phyloP scores from a whole-genome alignment of 2,888 invertebrate species.

The Drosophila maculinotata region DNA sequence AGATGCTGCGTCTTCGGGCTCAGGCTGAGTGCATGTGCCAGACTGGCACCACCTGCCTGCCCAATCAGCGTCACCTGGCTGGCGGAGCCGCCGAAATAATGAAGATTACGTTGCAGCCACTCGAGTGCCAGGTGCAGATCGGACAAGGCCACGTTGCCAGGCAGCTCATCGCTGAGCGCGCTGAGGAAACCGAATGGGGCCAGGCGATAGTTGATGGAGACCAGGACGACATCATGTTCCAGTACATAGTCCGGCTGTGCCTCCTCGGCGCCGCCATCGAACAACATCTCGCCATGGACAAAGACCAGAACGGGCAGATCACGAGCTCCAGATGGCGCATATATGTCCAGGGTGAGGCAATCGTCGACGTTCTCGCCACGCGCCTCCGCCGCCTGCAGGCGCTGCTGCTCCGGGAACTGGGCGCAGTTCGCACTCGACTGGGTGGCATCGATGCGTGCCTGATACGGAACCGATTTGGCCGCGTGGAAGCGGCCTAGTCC shows the following conservation, averaged over 20 bases:
- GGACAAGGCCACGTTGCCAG: conserved; percentile 87
- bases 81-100: conserved; percentile 86
- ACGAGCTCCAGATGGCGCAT: conserved; percentile 72
- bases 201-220: conserved; percentile 86
- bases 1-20: conserved; percentile 84
- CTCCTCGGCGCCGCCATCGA: conserved; percentile 83
- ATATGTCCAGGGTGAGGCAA: conserved; percentile 81
- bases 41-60: conserved; percentile 86
- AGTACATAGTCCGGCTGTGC: conserved; percentile 85
- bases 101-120: conserved; percentile 86
- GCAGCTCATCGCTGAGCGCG: conserved; percentile 85
- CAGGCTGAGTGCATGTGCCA: conserved; percentile 85
- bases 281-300: conserved; percentile 85
- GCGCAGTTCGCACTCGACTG: conserved; percentile 74
- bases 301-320: conserved; percentile 85
- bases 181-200: conserved; percentile 86
- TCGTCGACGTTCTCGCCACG: conserved; percentile 80
- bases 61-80: conserved; percentile 86
- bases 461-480: conserved; percentile 41
- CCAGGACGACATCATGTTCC: conserved; percentile 85
- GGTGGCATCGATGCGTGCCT: conserved; percentile 72
- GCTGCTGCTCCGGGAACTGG: conserved; percentile 78
- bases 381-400: conserved; percentile 65
- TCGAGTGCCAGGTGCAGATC: conserved; percentile 86
- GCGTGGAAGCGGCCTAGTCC: conserved; percentile 82